These are phyloP conservation scores for Sisyra terminalis DNA, from an alignment of 2,888 invertebrate species.

Conservation along the genomic window DNA sequence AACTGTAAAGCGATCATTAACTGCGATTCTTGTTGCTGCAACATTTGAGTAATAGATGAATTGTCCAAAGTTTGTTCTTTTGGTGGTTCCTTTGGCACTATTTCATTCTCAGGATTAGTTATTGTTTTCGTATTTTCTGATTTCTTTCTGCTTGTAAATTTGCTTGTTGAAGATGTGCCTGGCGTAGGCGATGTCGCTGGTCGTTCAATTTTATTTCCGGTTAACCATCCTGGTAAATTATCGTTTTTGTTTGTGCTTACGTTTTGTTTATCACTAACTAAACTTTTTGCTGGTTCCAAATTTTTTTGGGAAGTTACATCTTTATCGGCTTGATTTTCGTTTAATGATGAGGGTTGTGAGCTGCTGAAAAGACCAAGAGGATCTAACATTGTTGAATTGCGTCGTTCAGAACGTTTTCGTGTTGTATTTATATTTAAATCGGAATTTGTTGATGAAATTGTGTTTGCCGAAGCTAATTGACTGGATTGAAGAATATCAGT, in stretches of 20 bases:
- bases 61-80: neutral
- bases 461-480: neutral
- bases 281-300: neutral
- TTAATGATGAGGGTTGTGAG: no score
- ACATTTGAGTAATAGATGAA: conserved; percentile 8
- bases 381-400: neutral
- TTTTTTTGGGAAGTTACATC: neutral
- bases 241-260: neutral
- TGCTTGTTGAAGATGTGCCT: neutral
- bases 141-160: neutral
- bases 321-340: neutral
- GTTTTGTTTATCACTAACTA: neutral
- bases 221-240: conserved; percentile 5
- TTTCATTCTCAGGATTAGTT: neutral
- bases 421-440: neutral
- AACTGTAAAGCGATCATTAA: conserved; percentile 41
- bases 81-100: neutral
- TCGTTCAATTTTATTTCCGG: neutral
- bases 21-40: conserved; percentile 46
- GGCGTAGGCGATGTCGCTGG: neutral
- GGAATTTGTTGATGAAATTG: neutral
- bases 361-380: neutral
- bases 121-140: neutral
- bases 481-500: neutral
- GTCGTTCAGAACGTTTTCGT: conserved; percentile 1